phyloP scores from a whole-genome alignment of 2,888 invertebrate species.

The Yponomeuta evonymella region DNA sequence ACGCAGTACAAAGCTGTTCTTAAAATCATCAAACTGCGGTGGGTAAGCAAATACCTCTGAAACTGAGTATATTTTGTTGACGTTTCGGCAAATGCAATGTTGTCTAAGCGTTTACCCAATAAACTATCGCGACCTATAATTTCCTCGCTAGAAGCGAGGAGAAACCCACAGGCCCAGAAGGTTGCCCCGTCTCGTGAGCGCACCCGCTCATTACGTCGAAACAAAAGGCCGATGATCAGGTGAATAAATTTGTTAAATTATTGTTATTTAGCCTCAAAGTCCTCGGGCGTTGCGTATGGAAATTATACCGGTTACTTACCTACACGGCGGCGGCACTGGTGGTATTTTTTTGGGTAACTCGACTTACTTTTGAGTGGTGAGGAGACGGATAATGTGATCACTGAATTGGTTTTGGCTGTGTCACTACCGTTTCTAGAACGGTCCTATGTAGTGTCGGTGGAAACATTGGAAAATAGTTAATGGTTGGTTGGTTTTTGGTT shows the following conservation, averaged over 20 bases:
- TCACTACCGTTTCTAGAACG: too few relatives aligned
- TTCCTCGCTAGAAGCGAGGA: not conserved
- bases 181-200: conserved; percentile 12
- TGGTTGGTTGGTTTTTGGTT: too few relatives aligned
- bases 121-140: too few relatives aligned
- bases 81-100: too few relatives aligned
- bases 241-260: conserved; percentile 70
- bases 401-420: not conserved
- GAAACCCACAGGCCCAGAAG: not conserved
- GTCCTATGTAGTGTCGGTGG: too few relatives aligned
- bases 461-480: too few relatives aligned
- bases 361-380: not conserved
- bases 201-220: conserved; percentile 53
- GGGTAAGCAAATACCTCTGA: too few relatives aligned
- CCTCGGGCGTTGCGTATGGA: conserved; percentile 39
- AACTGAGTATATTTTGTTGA: too few relatives aligned
- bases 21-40: too few relatives aligned
- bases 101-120: too few relatives aligned
- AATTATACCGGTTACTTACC: conserved; percentile 27
- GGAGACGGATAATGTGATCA: not conserved
- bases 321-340: not conserved
- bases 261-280: conserved; percentile 51
- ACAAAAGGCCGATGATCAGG: conserved; percentile 59
- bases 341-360: not conserved
- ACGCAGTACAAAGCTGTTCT: too few relatives aligned